Evolutionary conservation across 2,113 vertebrate species (phyloP).

Genomic region (Saccopteryx leptura): DNA sequence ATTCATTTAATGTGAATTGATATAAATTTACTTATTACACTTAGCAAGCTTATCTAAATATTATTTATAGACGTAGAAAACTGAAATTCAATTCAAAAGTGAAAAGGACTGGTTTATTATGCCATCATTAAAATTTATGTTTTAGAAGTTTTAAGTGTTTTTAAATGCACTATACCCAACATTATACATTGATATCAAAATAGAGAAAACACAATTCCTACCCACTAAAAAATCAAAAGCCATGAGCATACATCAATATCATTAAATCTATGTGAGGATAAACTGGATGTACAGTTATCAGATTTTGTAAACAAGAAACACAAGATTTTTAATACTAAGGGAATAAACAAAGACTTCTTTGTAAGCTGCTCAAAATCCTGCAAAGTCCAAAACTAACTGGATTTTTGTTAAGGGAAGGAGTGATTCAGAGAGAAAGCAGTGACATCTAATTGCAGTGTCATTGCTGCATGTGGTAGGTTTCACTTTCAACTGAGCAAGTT

Average conservation of each 20-base stretch:
- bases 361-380: not conserved
- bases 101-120: not conserved
- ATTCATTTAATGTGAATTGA: not conserved
- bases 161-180: not conserved
- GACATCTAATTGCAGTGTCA: not conserved
- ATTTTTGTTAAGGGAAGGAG: not conserved
- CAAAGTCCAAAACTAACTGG: not conserved
- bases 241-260: not conserved
- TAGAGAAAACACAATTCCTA: not conserved
- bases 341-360: not conserved
- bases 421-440: not conserved
- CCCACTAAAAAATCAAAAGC: not conserved
- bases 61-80: conserved; percentile 20
- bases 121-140: not conserved
- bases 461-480: not conserved
- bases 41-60: not conserved
- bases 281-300: not conserved
- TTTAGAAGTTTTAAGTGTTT: conserved; percentile 15
- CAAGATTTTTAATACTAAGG: not conserved
- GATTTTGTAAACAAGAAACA: not conserved
- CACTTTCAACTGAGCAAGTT: not conserved
- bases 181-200: not conserved
- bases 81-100: not conserved
- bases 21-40: not conserved
- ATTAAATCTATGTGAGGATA: not conserved